A percentile compares a stretch with the other conserved stretches of the same genome.
Conservation (phyloP, 2,797 vertebrate genomes). For the Eleutherodactylus coqui region DNA sequence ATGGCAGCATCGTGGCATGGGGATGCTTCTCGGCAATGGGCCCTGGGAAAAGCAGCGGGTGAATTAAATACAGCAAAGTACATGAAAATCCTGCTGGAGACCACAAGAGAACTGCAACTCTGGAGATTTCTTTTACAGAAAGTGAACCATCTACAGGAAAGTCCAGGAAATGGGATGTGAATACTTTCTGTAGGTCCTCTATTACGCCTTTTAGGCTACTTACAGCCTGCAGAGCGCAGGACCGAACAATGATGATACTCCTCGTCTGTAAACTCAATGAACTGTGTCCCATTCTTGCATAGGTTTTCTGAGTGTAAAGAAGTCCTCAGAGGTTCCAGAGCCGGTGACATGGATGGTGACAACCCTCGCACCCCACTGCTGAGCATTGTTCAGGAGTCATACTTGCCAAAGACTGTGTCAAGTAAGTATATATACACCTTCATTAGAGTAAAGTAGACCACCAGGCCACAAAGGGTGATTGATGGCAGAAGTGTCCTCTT, state of each 20-base stretch:
- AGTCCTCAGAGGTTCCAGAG: neutral
- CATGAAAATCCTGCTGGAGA: neutral
- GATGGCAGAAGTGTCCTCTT: neutral
- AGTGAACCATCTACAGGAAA: too few species aligned
- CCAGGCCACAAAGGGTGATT: neutral
- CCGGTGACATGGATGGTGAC: constrained; percentile 19
- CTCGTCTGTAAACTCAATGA: neutral
- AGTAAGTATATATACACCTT: constrained; percentile 12
- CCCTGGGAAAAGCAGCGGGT: neutral
- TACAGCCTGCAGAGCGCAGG: too few species aligned
- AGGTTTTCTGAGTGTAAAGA: neutral
- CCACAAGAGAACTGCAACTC: neutral
- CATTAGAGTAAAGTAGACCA: neutral
- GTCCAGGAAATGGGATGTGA: too few species aligned
- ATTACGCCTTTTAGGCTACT: too few species aligned
- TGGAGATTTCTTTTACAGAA: neutral
- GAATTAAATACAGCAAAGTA: neutral
- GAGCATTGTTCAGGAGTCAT: neutral
- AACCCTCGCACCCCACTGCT: constrained; percentile 29
- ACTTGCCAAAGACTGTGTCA: constrained; percentile 18
- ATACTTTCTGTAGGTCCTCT: too few species aligned
- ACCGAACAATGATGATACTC: neutral
- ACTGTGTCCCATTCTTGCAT: neutral
- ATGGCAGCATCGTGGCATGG: neutral
- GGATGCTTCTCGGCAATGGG: too few species aligned